These are phyloP conservation scores for Hippocampus kuda DNA, from an alignment of 2,797 vertebrate species.

Conservation along the genomic window DNA sequence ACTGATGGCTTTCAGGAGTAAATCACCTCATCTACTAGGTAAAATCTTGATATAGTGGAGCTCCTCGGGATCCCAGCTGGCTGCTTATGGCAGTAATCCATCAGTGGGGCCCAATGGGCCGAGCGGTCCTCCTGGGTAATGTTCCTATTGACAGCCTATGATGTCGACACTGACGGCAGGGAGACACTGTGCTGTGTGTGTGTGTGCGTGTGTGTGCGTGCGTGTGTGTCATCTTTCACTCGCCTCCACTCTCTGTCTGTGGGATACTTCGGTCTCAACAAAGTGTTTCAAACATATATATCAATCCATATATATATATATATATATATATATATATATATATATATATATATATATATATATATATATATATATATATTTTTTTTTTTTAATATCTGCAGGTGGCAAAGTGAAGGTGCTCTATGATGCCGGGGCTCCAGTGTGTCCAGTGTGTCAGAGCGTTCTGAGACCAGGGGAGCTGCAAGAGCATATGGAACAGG, in stretches of 20 bases:
- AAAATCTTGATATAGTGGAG: constrained; percentile 63
- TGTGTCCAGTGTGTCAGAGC: constrained; percentile 89
- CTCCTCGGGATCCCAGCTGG: constrained; percentile 54
- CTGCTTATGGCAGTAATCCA: constrained; percentile 66
- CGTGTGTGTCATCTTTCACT: constrained; percentile 17
- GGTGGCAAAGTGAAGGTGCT: constrained; percentile 82
- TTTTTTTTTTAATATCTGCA: background rate
- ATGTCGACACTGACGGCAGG: constrained; percentile 56
- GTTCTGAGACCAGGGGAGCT: constrained; percentile 82
- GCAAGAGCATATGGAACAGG: constrained; percentile 93
- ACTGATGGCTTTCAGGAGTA: constrained; percentile 63
- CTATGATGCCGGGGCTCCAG: constrained; percentile 83
- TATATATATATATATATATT: background rate
- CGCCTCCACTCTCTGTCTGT: constrained; percentile 17
- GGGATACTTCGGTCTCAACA: constrained; percentile 12
- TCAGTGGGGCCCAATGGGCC: constrained; percentile 63
- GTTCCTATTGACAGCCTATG: constrained; percentile 65
- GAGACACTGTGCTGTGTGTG: constrained; percentile 22
- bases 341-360: background rate
- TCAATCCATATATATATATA: background rate
- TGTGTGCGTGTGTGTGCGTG: constrained; percentile 21
- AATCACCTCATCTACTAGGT: constrained; percentile 66
- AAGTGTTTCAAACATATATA: background rate
- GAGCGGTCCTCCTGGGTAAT: constrained; percentile 61
- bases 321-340: background rate